Base-by-base conservation (phyloP, 2,113 vertebrate genomes). In the Melanostigma gelatinosum region DNA sequence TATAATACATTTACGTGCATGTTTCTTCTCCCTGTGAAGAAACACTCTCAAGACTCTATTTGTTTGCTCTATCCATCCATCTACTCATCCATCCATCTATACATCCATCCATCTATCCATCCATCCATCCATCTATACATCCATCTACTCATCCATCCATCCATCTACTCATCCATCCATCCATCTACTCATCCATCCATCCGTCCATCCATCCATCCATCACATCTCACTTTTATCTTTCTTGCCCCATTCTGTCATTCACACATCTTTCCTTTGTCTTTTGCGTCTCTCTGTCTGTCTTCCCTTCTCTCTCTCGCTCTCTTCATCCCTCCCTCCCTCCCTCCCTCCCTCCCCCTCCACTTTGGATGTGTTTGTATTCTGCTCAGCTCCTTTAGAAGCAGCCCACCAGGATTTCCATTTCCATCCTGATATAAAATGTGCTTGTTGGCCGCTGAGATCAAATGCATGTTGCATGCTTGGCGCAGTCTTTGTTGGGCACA, bases 341-440 rank as follows among this genome's bases (percentile, higher is more conserved):
- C 15, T 20, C 8, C 12, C 13, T 32, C 8, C 11, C 27, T 29
- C 9, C 3, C 5, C 10, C 20, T 12, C 22, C 29, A 1, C 70
- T 65, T 22, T 65, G 64, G 60, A 29, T 40, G 27, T 42, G 36
- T 88, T 48, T 74, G 64, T 84, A 85, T 87, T 87, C 81, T n/a
- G 75, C 88, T 90, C 88, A 79, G 85, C 78, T 85, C 64, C 70
- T 72, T 50, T 40, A 61, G 78, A 86, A 64, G 75, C 75, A 15
- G 22, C 54, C 70, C 78, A 60, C 58, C 87, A 91, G 85, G 71
- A 83, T 88, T 93, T 87, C 86, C 86, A 89, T 92, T 90, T 93
- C 62, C 84, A 86, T 79, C 76, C 88, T 88, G 83, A 91, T 88
- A 70, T 80, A 83, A 92, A 90, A 85, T 89, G 50, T 89, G 83